Evolutionary conservation across 2,797 vertebrate species (phyloP), one percentile per base, ranked within the genome.

Genomic region (Pseudomugil gertrudae): DNA sequence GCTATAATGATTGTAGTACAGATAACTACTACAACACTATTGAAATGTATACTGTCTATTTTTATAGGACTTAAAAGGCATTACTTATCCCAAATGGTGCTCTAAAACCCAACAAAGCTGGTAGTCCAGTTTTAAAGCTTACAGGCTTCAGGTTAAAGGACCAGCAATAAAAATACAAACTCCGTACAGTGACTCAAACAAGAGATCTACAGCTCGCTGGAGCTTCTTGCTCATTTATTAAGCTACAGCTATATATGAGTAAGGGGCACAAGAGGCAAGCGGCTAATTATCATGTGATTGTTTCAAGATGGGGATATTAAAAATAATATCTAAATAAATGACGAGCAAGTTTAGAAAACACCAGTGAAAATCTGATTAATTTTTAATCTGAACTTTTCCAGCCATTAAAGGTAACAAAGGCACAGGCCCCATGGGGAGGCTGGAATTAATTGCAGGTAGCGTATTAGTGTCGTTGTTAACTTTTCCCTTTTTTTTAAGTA

Each of bases 391-490:
- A 52, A 33, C 50, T 70, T 55, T 74, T 72, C 56, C 54, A 57
- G 56, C 69, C 71, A 40, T 26, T 73, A 63, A 66, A 64, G 68
- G 69, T 50, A 72, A 76, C 64, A 60, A 35, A 66, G 43, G 48
- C 33, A 65, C 74, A 33, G 26, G 14, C 66, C 77, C 63, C 55
- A 63, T 55, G 50, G 57, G 69, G 60, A 55, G 50, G 55, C 61
- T 60, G 29, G 58, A 78, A 86, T 84, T 40, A 84, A 84, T 69
- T 70, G 73, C 47, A 76, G 58, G 57, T 50, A 77, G 63, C 63
- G 52, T 61, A 76, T 83, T 80, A 66, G 63, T 69, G 55, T 72
- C 54, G 80, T 66, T 81, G 63, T 84, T 81, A 81, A 74, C 36
- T 24, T 76, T 11, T 21, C 62, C 68, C 77, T 66, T 57, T 79